phyloP scores from a whole-genome alignment of 2,888 invertebrate species.

The Volucella zonaria region DNA sequence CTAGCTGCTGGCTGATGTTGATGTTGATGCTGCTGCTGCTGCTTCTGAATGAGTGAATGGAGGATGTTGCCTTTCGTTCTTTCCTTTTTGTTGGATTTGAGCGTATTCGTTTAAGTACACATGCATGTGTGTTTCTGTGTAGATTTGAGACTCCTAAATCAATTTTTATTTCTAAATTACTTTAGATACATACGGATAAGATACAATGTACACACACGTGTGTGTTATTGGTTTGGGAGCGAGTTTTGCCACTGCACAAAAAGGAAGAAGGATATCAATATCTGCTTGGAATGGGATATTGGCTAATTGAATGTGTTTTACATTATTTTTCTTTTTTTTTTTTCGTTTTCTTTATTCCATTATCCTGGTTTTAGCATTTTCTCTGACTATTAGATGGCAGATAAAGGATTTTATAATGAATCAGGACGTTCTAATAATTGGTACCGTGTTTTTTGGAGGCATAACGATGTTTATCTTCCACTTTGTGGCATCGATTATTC shows the following conservation, averaged over 20 bases:
- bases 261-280: slow-evolving; percentile 67
- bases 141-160: slow-evolving; percentile 46
- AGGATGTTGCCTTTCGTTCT: slow-evolving; percentile 40
- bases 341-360: slow-evolving; percentile 6
- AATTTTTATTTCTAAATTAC: slow-evolving; percentile 70
- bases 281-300: slow-evolving; percentile 66
- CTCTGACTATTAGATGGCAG: slow-evolving; percentile 20
- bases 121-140: not conserved
- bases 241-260: not conserved
- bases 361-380: slow-evolving; percentile 47
- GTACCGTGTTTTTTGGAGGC: slow-evolving; percentile 23
- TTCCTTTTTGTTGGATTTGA: not conserved
- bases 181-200: slow-evolving; percentile 34
- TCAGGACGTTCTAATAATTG: slow-evolving; percentile 67
- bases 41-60: slow-evolving; percentile 63
- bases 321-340: slow-evolving; percentile 47
- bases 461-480: slow-evolving; percentile 15
- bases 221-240: slow-evolving; percentile 5
- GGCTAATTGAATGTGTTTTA: slow-evolving; percentile 73
- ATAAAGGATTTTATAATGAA: slow-evolving; percentile 55
- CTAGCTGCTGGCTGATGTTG: not conserved
- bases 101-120: not conserved
- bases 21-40: slow-evolving; percentile 55
- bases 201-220: slow-evolving; percentile 13
- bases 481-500: slow-evolving; percentile 35